Conservation (phyloP, 2,113 vertebrate genomes). For the Prionailurus bengalensis region DNA sequence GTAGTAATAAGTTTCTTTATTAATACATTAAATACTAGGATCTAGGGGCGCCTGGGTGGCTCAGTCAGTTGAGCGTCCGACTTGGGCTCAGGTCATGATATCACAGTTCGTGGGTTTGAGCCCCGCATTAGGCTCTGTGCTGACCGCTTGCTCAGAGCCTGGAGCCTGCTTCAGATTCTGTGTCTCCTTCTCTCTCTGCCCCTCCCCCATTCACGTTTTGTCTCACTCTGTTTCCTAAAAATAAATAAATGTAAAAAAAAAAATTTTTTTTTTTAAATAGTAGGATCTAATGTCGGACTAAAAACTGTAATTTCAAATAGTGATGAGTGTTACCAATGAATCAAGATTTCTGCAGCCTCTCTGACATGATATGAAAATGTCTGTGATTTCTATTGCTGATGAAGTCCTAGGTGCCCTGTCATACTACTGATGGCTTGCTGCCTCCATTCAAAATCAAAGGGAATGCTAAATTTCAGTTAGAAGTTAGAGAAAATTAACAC, state of each 20-base stretch:
- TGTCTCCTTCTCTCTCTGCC: too few species aligned
- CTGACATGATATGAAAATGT: neutral
- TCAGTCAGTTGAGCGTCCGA: too few species aligned
- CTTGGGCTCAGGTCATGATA: too few species aligned
- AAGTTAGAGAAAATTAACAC: neutral
- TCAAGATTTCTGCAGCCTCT: neutral
- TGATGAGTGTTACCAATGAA: neutral
- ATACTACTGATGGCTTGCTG: neutral
- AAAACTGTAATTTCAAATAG: slow-evolving; percentile 18
- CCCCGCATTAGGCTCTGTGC: too few species aligned
- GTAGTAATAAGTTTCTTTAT: neutral
- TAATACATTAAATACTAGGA: slow-evolving; percentile 13
- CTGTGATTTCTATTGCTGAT: slow-evolving; percentile 14
- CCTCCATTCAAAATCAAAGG: slow-evolving; percentile 1
- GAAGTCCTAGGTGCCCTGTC: neutral
- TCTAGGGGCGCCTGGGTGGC: neutral
- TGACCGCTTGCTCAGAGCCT: too few species aligned
- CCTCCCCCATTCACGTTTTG: too few species aligned
- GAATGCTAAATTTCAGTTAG: neutral
- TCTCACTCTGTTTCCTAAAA: too few species aligned
- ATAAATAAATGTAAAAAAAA: too few species aligned
- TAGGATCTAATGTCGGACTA: neutral
- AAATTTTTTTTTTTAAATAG: neutral
- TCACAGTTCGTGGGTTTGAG: too few species aligned
- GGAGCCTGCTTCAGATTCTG: too few species aligned